phyloP scores from a whole-genome alignment of 2,888 invertebrate species.

The Cremastinae sp. region DNA sequence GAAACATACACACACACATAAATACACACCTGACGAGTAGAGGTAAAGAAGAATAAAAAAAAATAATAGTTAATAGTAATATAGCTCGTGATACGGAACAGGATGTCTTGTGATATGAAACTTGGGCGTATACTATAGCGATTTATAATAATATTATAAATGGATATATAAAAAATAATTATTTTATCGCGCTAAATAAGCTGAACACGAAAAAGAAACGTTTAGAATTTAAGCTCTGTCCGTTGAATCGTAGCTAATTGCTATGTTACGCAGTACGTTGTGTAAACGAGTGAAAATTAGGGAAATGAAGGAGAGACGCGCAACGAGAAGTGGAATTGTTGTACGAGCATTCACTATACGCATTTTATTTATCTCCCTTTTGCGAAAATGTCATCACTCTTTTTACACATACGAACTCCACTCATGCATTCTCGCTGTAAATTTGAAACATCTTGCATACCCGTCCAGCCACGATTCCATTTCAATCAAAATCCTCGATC shows the following conservation, averaged over 20 bases:
- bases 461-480: constrained; percentile 2
- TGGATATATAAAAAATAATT: constrained; percentile 65
- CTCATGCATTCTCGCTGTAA: background rate
- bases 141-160: constrained; percentile 55
- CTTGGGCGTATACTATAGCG: constrained; percentile 67
- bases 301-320: constrained; percentile 7
- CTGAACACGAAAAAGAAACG: constrained; percentile 42
- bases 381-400: constrained; percentile 14
- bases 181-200: constrained; percentile 64
- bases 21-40: constrained; percentile 36
- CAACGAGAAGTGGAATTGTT: constrained; percentile 58
- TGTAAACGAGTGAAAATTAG: constrained; percentile 20
- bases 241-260: constrained; percentile 55
- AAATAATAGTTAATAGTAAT: constrained; percentile 53
- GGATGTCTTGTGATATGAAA: constrained; percentile 72
- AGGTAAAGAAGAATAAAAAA: constrained; percentile 28
- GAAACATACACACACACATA: constrained; percentile 4
- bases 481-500: background rate
- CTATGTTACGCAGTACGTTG: constrained; percentile 45
- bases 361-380: background rate
- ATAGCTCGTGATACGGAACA: constrained; percentile 74
- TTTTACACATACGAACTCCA: constrained; percentile 11
- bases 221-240: constrained; percentile 43
- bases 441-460: constrained; percentile 13
- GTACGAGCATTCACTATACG: constrained; percentile 53